Percentiles rank a stretch among this genome's conserved stretches.
Evolutionary conservation across 2,888 invertebrate species (phyloP).

Genomic region (Agrotis exclamationis): DNA sequence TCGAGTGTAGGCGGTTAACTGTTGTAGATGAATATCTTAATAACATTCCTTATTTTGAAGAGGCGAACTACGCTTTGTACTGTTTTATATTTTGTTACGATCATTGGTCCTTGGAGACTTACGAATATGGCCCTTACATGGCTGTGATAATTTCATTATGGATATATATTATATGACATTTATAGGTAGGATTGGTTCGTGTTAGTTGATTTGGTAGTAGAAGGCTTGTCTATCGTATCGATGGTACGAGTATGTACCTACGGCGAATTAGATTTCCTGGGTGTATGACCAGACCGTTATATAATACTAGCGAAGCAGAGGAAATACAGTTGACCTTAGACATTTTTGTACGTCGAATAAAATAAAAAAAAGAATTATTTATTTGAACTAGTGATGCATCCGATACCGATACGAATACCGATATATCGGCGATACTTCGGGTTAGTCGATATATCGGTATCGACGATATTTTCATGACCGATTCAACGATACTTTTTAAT

Average conservation of each 20-base stretch:
- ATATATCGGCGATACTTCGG: no score
- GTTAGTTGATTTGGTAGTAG: not conserved
- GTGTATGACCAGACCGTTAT: no score
- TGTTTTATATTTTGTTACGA: not conserved
- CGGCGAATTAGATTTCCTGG: no score
- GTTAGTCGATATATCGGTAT: no score
- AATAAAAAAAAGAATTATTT: no score
- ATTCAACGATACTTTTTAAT: no score
- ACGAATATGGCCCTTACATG: not conserved
- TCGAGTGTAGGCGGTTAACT: constrained; percentile 50
- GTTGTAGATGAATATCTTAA: constrained; percentile 53
- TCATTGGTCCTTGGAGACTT: constrained; percentile 1
- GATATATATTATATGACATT: not conserved
- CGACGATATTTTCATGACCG: no score
- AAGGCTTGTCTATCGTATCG: no score
- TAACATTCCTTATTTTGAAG: constrained; percentile 35
- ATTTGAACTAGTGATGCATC: no score
- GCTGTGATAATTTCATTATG: not conserved
- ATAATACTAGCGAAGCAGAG: no score
- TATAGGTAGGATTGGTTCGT: not conserved
- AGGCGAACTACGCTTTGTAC: constrained; percentile 8
- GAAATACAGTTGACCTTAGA: not conserved
- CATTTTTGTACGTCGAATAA: not conserved
- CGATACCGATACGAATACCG: no score
- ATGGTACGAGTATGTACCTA: no score